phyloP scores from a whole-genome alignment of 2,113 vertebrate genomes.

The Miniopterus natalensis region DNA sequence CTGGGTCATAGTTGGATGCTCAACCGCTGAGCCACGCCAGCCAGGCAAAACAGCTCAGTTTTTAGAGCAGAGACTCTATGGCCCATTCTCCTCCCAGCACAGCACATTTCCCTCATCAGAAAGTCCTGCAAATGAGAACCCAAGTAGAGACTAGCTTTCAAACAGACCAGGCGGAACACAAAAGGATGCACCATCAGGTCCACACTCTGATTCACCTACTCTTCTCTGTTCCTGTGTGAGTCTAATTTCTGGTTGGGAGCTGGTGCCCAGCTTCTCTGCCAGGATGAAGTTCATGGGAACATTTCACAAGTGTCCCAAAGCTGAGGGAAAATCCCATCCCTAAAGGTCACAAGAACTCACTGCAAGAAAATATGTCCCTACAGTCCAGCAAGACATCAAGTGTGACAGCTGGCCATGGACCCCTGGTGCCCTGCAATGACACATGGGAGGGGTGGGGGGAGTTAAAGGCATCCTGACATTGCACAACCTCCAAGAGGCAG shows the following conservation, averaged over 20 bases:
- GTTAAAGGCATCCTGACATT: background rate
- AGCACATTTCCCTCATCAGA: background rate
- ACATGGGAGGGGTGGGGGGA: background rate
- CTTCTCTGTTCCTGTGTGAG: background rate
- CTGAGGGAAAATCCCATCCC: background rate
- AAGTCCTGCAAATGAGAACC: background rate
- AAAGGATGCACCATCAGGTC: background rate
- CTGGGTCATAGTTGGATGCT: too few relatives aligned
- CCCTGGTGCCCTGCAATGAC: background rate
- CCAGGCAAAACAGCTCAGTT: too few relatives aligned
- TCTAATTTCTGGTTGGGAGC: background rate
- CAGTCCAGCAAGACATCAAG: background rate
- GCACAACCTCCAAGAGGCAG: background rate
- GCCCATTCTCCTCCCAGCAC: too few relatives aligned
- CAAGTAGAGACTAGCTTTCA: background rate
- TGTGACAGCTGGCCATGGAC: background rate
- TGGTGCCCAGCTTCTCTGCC: background rate
- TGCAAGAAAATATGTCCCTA: background rate
- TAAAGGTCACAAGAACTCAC: background rate
- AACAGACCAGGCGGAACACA: background rate
- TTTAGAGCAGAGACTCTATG: background rate
- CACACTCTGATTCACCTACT: background rate
- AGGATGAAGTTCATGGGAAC: background rate
- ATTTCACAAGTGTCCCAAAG: conserved; percentile 11
- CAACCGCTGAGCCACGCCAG: too few relatives aligned